Evolutionary conservation across 2,113 vertebrate genomes (phyloP).

Genomic region (Ginglymostoma cirratum): DNA sequence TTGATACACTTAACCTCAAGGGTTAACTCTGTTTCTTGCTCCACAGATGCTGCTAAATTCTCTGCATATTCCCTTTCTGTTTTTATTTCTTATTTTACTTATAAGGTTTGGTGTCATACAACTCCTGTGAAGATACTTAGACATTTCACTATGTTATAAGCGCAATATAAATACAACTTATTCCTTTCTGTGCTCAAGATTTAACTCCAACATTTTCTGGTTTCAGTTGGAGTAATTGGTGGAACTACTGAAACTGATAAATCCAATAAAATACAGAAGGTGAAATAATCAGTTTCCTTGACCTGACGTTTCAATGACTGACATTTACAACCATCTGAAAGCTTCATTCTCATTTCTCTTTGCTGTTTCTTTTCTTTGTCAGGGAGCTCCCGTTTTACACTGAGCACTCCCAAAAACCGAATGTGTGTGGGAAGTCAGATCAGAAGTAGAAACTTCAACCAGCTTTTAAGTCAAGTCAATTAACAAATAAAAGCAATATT

Average conservation of each 20-base stretch:
- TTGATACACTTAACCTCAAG: not conserved
- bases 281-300: conserved; percentile 3
- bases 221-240: not conserved
- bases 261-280: not conserved
- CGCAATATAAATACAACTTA: not conserved
- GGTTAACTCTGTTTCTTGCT: not conserved
- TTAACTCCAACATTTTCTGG: not conserved
- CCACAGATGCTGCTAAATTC: not conserved
- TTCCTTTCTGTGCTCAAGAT: not conserved
- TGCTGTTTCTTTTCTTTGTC: not conserved
- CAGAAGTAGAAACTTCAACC: not conserved
- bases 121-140: too few relatives aligned
- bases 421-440: not conserved
- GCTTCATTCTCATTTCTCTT: not conserved
- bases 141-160: not conserved
- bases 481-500: not conserved
- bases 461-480: not conserved
- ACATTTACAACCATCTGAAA: not conserved
- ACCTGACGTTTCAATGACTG: not conserved
- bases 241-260: not conserved
- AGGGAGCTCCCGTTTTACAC: not conserved
- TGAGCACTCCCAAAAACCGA: not conserved
- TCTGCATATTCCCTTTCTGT: not conserved
- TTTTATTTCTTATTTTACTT: not conserved
- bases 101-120: not conserved